Conservation (phyloP, 2,113 vertebrate species). For the Calonectris borealis region DNA sequence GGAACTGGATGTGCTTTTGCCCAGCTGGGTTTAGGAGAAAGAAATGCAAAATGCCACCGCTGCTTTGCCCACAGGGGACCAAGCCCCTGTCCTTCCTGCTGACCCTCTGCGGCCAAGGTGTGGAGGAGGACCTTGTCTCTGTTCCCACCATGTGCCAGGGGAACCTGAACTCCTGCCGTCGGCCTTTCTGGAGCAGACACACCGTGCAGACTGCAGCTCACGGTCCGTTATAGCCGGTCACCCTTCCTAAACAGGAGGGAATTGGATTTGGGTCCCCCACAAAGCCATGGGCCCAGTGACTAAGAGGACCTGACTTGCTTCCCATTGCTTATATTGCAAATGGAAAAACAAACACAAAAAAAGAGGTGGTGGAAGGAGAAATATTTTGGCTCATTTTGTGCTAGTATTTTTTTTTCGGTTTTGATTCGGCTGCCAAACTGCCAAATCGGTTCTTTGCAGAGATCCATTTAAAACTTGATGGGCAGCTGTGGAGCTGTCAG, state of each 20-base stretch:
- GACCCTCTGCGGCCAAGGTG: not conserved
- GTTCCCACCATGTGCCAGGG: not conserved
- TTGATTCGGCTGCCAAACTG: constrained; percentile 14
- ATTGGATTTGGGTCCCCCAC: not conserved
- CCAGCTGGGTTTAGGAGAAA: not conserved
- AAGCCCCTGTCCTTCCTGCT: accelerated
- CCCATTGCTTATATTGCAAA: not conserved
- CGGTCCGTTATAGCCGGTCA: accelerated
- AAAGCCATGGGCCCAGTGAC: not conserved
- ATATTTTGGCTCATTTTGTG: constrained; percentile 41
- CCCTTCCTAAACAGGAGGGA: not conserved
- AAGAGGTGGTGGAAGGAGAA: constrained; percentile 39
- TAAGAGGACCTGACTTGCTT: constrained; percentile 3
- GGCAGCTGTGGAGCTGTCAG: constrained; percentile 23
- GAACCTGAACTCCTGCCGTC: not conserved
- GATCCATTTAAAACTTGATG: not conserved
- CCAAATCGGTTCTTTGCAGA: not conserved
- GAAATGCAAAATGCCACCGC: not conserved
- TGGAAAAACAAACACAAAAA: constrained; percentile 3
- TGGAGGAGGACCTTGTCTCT: not conserved
- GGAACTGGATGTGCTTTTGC: not conserved
- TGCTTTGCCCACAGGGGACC: accelerated
- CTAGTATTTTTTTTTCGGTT: not conserved
- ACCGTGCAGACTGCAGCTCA: not conserved
- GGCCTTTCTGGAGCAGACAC: not conserved